Evolutionary conservation across 1,140 invertebrate genomes (phyloP), one percentile per base, ranked within the genome.

Genomic region (Himalopsyche phryganea): DNA sequence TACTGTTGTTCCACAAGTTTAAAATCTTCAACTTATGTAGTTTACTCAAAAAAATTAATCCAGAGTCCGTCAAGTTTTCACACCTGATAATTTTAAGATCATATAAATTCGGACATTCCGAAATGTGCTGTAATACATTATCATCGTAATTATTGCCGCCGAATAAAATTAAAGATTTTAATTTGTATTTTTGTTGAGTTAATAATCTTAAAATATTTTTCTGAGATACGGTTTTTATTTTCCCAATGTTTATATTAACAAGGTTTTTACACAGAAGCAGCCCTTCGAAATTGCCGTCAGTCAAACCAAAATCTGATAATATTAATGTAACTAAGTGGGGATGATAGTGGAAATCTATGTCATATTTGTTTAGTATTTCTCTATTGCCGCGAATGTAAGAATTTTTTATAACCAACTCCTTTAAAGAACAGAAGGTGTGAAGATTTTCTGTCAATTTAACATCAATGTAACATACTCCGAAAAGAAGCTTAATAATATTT

Each of bases 241-340:
- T 77, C 56, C 72, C 71, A 64, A 78, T 75, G 46, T 66, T 65
- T 53, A 78, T 70, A 57, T 76, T 66, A 52, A 49, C 68, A 13
- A 77, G 62, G 57, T 74, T 54, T 14, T 63, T 61, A 63, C 74
- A 77, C 7, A 63, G 40, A 45, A 78, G 49, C 44, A 78, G 66
- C 32, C 50, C 63, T 32, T 72, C 50, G 64, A 75, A 73, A 58
- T 76, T 78, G 9, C 11, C 23, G 42, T 66, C 20, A 40, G 62
- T 67, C 1, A 78, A 63, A 17, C 76, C 75, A 68, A 78, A 78
- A 61, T 77, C 73, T 11, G 75, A 71, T 18, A 78, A 66, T 42
- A 65, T 59, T 42, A 78, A 62, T 44, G 69, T 69, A 41, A 69
- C 69, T 19, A 78, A 52, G 11, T 70, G 44, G 58, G 71, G 68